Evolutionary conservation across 2,797 vertebrate genomes (phyloP).

Genomic region (Morus bassanus): DNA sequence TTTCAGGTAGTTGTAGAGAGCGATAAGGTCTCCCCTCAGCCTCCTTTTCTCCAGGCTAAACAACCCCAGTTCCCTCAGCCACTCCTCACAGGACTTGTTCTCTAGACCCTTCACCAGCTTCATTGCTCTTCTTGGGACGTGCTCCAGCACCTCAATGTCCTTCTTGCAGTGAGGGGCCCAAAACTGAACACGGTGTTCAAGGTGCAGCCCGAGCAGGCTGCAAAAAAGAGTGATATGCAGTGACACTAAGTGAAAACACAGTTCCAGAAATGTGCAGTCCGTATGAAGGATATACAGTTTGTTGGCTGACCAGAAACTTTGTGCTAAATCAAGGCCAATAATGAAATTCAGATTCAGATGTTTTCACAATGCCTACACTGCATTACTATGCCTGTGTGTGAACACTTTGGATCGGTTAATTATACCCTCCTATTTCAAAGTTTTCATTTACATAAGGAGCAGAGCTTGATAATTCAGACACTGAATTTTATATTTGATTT

Average conservation of each 20-base stretch:
- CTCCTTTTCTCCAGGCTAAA: too few relatives aligned
- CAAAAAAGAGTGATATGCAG: neutral
- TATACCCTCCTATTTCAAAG: neutral
- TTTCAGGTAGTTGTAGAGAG: too few relatives aligned
- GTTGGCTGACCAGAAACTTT: slow-evolving; percentile 19
- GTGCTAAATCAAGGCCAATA: slow-evolving; percentile 1
- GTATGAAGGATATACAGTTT: neutral
- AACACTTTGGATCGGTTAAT: neutral
- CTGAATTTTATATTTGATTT: too few relatives aligned
- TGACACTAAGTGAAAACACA: neutral
- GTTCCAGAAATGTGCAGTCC: neutral
- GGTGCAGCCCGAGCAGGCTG: neutral
- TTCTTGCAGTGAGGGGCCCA: too few relatives aligned
- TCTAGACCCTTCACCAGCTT: too few relatives aligned
- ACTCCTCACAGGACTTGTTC: too few relatives aligned
- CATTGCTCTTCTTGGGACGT: too few relatives aligned
- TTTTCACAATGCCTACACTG: neutral
- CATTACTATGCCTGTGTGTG: neutral
- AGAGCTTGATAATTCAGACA: neutral
- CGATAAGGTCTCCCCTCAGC: too few relatives aligned
- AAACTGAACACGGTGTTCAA: too few relatives aligned
- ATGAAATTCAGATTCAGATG: slow-evolving; percentile 35
- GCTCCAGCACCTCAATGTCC: too few relatives aligned
- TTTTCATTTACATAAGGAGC: slow-evolving; percentile 15
- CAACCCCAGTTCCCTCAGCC: too few relatives aligned